Evolutionary conservation across 2,113 vertebrate genomes (phyloP).

Genomic region (Theristicus caerulescens): DNA sequence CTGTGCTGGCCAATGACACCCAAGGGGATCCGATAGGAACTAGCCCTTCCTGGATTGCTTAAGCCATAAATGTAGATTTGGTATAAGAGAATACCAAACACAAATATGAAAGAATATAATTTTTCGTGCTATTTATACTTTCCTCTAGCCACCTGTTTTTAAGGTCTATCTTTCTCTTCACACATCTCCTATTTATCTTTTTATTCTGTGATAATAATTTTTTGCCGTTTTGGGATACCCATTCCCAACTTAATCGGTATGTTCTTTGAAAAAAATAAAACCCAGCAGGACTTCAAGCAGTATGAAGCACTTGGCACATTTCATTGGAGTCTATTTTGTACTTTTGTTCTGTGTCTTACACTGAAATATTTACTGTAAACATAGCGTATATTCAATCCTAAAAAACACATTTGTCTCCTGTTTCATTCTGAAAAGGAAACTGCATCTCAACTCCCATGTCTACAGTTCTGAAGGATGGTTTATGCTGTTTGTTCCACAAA

Average conservation of each 20-base stretch:
- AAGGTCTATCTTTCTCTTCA: not conserved
- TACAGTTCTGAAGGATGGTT: not conserved
- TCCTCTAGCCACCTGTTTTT: not conserved
- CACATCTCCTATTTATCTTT: not conserved
- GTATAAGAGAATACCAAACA: not conserved
- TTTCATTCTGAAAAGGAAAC: slow-evolving; percentile 9
- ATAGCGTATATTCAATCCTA: not conserved
- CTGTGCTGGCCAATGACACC: not conserved
- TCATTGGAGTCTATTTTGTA: not conserved
- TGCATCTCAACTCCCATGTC: not conserved
- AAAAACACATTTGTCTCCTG: not conserved
- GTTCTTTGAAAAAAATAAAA: not conserved
- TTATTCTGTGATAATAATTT: not conserved
- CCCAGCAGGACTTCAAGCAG: not conserved
- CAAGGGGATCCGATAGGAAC: not conserved
- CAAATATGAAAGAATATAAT: not conserved
- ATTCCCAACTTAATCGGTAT: not conserved
- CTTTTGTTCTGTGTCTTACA: slow-evolving; percentile 16
- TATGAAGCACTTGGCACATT: not conserved
- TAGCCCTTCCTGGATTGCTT: not conserved
- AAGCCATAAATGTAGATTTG: not conserved
- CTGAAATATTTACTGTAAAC: slow-evolving; percentile 37
- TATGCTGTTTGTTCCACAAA: not conserved
- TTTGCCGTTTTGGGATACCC: not conserved
- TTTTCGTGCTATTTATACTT: not conserved